phyloP scores from a whole-genome alignment of 1,140 invertebrate species.

The Kradibia gibbosae region DNA sequence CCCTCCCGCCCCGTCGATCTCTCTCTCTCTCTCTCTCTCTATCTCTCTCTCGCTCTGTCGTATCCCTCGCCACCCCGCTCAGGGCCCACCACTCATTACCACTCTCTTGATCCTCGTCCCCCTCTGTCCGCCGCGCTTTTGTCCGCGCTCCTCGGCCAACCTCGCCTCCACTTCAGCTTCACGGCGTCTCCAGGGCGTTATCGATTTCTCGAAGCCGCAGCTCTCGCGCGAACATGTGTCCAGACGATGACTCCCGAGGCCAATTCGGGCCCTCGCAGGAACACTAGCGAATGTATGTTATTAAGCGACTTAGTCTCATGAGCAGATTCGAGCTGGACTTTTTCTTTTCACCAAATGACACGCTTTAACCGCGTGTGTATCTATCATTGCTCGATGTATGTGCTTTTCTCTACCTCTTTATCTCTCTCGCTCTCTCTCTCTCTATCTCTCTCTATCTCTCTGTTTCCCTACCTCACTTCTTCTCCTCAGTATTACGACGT shows the following conservation, averaged over 20 bases:
- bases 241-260: background rate
- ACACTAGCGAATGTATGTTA: slow-evolving; percentile 15
- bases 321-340: background rate
- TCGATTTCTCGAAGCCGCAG: slow-evolving; percentile 6
- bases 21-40: no score
- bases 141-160: background rate
- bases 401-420: background rate
- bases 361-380: slow-evolving; percentile 5
- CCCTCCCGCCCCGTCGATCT: background rate
- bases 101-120: background rate
- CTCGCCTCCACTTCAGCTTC: no score
- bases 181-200: background rate
- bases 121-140: background rate
- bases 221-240: slow-evolving; percentile 1
- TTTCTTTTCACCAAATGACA: slow-evolving; percentile 20
- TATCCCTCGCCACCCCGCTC: background rate
- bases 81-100: background rate
- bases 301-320: slow-evolving; percentile 19
- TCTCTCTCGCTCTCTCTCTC: background rate
- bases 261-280: background rate
- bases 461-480: no score
- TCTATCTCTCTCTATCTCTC: no score
- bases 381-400: background rate
- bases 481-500: no score
- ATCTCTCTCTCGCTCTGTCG: no score